Evolutionary conservation across 2,113 vertebrate species (phyloP), one percentile per base, ranked within the genome.

Genomic region (Rhea pennata): DNA sequence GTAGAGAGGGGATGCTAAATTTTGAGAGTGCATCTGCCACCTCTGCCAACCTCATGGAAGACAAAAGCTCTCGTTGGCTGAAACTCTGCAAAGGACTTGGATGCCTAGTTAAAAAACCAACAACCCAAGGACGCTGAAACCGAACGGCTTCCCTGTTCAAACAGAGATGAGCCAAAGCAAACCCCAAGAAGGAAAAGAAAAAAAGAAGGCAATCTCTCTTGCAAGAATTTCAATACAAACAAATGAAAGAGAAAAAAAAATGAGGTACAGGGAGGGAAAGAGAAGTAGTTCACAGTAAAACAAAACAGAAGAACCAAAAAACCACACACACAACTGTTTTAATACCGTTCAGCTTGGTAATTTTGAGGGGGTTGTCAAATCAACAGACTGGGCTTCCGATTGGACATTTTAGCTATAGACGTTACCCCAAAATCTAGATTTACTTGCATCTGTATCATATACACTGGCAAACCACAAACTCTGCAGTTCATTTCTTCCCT

Each of bases 401-500:
- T 15, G 62, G 53, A 0, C 12, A 12, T 9, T 53, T 51, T 0
- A 62, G 40, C 48, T 46, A 3, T 40, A 36, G 4, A 65, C 66
- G 2, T 8, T 46, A 26, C 7, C 51, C 54, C 29, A 31, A 17
- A 33, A 50, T 14, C 54, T 24, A 39, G 33, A 22, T 39, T 6
- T 2, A 4, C 36, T 73, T 71, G 11, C 1, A n/a, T 17, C 24
- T 46, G 4, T 3, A 7, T 3, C 4, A 0, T 2, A 16, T 5
- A 53, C 61, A 16, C 33, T 71, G 70, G 23, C 72, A 48, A 40
- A 26, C n/a, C 10, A 23, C 42, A 12, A 24, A 8, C 70, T 66
- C 56, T 46, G 44, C 14, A 16, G 44, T 46, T 46, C 6, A 15
- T 15, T 46, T 46, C 15, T 48, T 48, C 19, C 17, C 46, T 17